Percentiles rank a stretch among this genome's conserved stretches.
Evolutionary conservation across 2,113 vertebrate species (phyloP).

Genomic region (Actenoides lindsayi): DNA sequence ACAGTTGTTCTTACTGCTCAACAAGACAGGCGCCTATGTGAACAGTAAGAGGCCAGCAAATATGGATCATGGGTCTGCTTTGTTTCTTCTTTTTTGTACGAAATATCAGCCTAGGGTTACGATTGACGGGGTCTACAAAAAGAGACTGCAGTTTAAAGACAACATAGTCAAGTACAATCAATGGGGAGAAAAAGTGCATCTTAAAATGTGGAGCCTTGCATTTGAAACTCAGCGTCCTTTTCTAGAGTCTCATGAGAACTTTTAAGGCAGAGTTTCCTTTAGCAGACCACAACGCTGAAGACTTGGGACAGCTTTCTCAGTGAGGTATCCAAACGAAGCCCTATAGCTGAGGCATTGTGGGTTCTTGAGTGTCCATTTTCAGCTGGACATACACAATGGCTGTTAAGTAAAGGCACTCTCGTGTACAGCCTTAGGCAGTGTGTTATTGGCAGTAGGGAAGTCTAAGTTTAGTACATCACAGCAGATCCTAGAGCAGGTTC

Average conservation of each 20-base stretch:
- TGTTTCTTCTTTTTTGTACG: neutral
- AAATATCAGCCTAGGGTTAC: neutral
- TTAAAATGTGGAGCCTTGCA: constrained; percentile 67
- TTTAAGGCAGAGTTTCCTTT: constrained; percentile 79
- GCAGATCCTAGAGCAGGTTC: constrained; percentile 79
- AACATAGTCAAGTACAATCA: constrained; percentile 78
- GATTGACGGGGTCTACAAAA: constrained; percentile 53
- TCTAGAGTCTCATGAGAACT: constrained; percentile 74
- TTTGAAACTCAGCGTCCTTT: constrained; percentile 73
- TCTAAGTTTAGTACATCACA: constrained; percentile 78
- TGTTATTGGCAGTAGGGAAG: constrained; percentile 82
- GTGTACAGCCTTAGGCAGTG: constrained; percentile 84
- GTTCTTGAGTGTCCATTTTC: constrained; percentile 76
- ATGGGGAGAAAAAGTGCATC: constrained; percentile 71
- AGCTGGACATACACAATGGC: constrained; percentile 76
- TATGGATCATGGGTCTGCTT: neutral
- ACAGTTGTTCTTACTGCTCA: constrained; percentile 34
- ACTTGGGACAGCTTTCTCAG: constrained; percentile 72
- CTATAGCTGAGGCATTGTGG: constrained; percentile 66
- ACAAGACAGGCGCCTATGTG: neutral
- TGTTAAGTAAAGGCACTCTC: constrained; percentile 95
- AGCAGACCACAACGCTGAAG: constrained; percentile 68
- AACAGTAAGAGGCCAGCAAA: constrained; percentile 1
- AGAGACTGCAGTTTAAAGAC: constrained; percentile 60
- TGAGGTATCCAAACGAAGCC: constrained; percentile 78